Evolutionary conservation across 2,888 invertebrate species (phyloP), one percentile per base, ranked within the genome.

Genomic region (Coremacera marginata): DNA sequence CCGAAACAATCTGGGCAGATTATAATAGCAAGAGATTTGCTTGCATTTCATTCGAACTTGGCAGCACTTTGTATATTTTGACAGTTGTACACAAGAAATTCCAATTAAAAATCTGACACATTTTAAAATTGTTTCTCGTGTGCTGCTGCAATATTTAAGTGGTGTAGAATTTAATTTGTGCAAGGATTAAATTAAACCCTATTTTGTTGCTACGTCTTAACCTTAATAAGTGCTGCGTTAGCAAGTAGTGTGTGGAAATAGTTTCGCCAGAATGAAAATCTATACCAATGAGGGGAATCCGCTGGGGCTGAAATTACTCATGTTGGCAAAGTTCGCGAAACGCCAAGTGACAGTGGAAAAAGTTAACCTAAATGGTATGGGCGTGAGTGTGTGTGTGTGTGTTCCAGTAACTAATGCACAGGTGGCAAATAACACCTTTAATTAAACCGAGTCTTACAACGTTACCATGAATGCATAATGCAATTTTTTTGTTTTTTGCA

Each of bases 281-380:
- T 92, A 92, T 81, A 93, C 94, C 11, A 95, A 95, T 86, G 92
- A 93, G 84, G 94, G 93, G 83, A 96, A 95, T 89, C 94, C 95
- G 44, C 92, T 94, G 25, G 92, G 94, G 27, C 90, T 96, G 80
- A 95, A 96, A 88, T 86, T 96, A 81, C 85, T 95, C 37, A 91
- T 95, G 84, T 93, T 94, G 78, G 92, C 93, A 11, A 93, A 94
- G 84, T 91, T 93, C 81, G 91, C 92, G 0, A 91, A 92, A 80
- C 91, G 91, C 84, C 89, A 91, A 80, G 89, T 93, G 25, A 89
- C 91, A 78, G 83, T 95, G 78, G 91, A 92, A 81, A 90, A 91
- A 84, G 90, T 93, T 83, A 89, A 91, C 81, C 90, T 92, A 79
- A 92, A 91, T 89, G 94, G 94, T 94, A 90, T 85, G 89, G 63